Evolutionary conservation across 2,113 vertebrate species (phyloP).

Genomic region (Piaya cayana): DNA sequence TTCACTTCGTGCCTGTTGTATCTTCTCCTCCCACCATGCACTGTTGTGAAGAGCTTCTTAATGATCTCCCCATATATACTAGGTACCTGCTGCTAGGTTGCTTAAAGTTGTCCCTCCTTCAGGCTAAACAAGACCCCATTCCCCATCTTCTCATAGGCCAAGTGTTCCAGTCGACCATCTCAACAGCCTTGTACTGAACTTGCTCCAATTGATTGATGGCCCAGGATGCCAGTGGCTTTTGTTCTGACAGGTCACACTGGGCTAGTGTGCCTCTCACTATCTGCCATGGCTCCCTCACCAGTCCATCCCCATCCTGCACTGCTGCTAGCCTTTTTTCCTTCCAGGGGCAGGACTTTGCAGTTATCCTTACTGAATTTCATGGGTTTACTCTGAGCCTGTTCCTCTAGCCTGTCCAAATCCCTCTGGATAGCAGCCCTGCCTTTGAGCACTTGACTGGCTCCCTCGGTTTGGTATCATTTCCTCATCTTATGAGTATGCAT

Average conservation of each 20-base stretch:
- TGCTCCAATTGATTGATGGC: not conserved
- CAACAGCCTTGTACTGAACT: not conserved
- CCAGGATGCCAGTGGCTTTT: not conserved
- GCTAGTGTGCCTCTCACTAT: not conserved
- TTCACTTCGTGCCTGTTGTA: not conserved
- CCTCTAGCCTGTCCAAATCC: not conserved
- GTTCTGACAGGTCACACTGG: not conserved
- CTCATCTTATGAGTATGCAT: not conserved
- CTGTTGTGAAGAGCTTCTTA: not conserved
- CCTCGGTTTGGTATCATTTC: not conserved
- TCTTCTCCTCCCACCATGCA: not conserved
- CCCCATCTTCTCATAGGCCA: not conserved
- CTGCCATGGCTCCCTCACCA: not conserved
- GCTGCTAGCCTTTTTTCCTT: not conserved
- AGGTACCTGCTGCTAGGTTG: not conserved
- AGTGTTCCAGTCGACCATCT: not conserved
- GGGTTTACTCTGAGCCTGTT: not conserved
- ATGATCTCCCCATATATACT: not conserved
- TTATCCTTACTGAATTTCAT: not conserved
- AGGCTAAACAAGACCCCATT: not conserved
- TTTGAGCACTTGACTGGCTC: not conserved
- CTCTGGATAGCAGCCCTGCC: not conserved
- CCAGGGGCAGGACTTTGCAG: not conserved
- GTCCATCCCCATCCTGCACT: rapidly evolving
- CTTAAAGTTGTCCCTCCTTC: not conserved